phyloP scores from a whole-genome alignment of 1,140 invertebrate species.

The Atopsyche davidsoni region DNA sequence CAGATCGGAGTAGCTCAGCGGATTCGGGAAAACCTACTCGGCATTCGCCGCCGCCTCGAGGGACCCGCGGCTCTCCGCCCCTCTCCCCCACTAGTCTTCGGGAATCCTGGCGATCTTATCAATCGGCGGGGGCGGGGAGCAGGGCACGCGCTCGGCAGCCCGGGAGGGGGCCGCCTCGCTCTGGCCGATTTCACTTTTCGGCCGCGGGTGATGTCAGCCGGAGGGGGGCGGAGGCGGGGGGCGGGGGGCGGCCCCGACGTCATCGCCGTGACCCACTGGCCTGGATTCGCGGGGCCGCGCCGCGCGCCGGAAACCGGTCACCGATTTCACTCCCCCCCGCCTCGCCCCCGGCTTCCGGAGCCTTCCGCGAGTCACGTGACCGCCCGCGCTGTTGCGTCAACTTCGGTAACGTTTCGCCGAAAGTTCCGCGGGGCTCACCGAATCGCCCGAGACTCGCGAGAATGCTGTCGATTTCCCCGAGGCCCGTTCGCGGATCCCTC shows the following conservation, averaged over 20 bases:
- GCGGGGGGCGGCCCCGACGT: conserved; percentile 21
- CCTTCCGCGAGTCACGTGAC: not conserved
- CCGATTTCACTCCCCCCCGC: conserved; percentile 23
- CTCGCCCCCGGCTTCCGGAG: not conserved
- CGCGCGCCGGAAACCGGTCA: conserved; percentile 28
- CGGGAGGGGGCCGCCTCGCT: conserved; percentile 8
- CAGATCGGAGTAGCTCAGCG: no score
- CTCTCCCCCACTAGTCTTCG: not conserved
- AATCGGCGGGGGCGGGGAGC: not conserved
- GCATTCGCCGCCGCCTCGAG: not conserved
- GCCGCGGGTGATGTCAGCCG: conserved; percentile 16
- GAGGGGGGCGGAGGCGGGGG: not conserved
- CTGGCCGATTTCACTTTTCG: conserved; percentile 30
- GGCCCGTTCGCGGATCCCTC: conserved; percentile 1
- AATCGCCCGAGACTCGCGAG: not conserved
- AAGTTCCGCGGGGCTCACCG: not conserved
- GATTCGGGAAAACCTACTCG: no score
- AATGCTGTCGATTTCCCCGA: not conserved
- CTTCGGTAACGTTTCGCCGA: conserved; percentile 7
- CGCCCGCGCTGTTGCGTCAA: conserved; percentile 7
- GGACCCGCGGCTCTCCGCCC: not conserved
- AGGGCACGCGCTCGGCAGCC: conserved; percentile 8
- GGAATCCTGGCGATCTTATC: conserved; percentile 4
- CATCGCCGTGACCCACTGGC: conserved; percentile 31
- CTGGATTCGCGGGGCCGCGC: conserved; percentile 19